Percentiles rank a stretch among this genome's conserved stretches.
Evolutionary conservation across 2,888 invertebrate genomes (phyloP).

Genomic region (Xylota segnis): DNA sequence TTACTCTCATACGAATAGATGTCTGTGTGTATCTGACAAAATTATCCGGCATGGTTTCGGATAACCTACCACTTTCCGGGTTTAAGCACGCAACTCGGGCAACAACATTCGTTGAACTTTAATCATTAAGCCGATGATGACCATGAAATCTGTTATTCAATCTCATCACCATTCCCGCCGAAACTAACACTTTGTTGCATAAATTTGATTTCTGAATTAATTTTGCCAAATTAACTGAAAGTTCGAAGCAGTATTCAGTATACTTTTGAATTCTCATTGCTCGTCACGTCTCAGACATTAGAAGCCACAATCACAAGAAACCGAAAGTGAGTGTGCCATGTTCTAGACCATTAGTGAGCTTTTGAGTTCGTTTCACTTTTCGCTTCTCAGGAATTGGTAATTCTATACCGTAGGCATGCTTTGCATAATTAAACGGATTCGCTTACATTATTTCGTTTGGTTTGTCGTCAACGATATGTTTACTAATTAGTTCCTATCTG

Average conservation of each 20-base stretch:
- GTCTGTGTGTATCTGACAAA: no score
- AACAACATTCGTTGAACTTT: not conserved
- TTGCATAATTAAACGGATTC: not conserved
- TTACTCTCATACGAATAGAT: no score
- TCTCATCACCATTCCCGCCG: not conserved
- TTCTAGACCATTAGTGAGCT: not conserved
- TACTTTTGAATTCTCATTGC: not conserved
- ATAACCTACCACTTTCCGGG: not conserved
- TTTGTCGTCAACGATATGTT: not conserved
- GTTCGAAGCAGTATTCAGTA: not conserved
- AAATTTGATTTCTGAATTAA: not conserved
- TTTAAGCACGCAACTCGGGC: not conserved
- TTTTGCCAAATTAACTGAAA: not conserved
- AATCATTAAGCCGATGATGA: not conserved
- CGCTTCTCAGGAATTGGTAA: not conserved
- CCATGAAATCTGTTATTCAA: not conserved
- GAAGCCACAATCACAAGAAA: not conserved
- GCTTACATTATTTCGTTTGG: not conserved
- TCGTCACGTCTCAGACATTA: not conserved
- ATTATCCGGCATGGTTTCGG: no score
- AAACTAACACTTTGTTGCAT: not conserved
- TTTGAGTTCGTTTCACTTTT: not conserved
- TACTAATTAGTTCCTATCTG: conserved; percentile 2
- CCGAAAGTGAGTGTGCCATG: not conserved
- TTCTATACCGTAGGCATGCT: not conserved